Evolutionary conservation across 2,888 invertebrate genomes (phyloP), one percentile per base, ranked within the genome.

Genomic region (Stenolophus ochropezus): DNA sequence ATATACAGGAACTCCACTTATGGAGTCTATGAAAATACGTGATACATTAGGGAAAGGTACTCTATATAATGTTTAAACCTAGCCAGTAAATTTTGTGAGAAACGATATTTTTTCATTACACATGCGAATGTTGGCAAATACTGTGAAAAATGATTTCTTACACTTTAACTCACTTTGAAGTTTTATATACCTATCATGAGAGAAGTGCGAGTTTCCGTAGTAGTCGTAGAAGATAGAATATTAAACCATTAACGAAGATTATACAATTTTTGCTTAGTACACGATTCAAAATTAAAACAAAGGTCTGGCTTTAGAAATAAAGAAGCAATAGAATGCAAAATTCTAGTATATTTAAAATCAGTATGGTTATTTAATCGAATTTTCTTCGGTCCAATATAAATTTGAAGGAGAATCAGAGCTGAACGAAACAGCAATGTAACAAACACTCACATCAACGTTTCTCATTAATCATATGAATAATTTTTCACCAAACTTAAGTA

Each of bases 401-500:
- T n/a, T 27, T 23, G 4, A 14, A 23, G n/a, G 21, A 27, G 61
- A 61, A 61, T n/a, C 61, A 61, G 61, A 61, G 61, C 61, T 14
- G 61, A 61, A 61, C 61, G 61, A 14, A 61, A 23, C 3, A 42
- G 18, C 11, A 25, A 14, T 8, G 5, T 25, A n/a, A 23, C 25
- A 25, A 25, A 61, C 23, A 61, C 25, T n/a, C n/a, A 16, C 61
- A 61, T 61, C 61, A 23, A 61, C 61, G 5, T 27, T 21, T 61
- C 61, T 61, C 61, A 61, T 61, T 61, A 61, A 61, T 61, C 61
- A 61, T n/a, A 23, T 23, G 25, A 61, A 23, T 23, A 61, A 61
- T 61, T 61, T 61, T 61, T 61, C 61, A 61, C 23, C 61, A 61
- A 61, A 61, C 23, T 25, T 61, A 21, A 61, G 61, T 61, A 61